phyloP scores from a whole-genome alignment of 2,797 vertebrate species.

The Enteromius radiatus region DNA sequence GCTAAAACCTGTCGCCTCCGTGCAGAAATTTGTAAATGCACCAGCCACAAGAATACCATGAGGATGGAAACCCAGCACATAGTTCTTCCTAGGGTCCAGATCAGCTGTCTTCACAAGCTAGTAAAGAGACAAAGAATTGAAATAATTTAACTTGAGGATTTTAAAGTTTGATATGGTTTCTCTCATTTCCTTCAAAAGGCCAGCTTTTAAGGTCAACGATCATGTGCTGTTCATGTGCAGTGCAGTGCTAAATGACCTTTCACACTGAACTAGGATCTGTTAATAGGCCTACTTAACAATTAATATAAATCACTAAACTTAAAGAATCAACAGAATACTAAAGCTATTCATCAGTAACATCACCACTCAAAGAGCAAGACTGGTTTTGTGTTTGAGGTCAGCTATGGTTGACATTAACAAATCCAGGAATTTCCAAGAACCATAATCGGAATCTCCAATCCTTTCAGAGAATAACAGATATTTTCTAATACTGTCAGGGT shows the following conservation, averaged over 20 bases:
- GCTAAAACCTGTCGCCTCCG: conserved; percentile 81
- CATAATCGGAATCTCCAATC: background rate
- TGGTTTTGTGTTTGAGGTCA: background rate
- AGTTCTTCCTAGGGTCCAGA: conserved; percentile 87
- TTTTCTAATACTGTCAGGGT: background rate
- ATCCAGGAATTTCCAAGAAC: background rate
- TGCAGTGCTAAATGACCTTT: conserved; percentile 13
- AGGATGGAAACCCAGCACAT: conserved; percentile 90
- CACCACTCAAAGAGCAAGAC: background rate
- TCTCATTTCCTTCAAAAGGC: background rate
- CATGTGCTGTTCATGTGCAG: conserved; percentile 33
- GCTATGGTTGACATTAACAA: background rate
- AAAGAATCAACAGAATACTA: background rate
- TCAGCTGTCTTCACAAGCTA: conserved; percentile 91
- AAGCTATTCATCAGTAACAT: background rate
- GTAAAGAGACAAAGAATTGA: background rate
- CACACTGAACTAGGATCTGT: conserved; percentile 19
- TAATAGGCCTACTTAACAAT: background rate
- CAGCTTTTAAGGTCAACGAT: conserved; percentile 14
- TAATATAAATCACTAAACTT: background rate
- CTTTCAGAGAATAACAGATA: background rate
- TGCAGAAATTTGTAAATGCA: conserved; percentile 90
- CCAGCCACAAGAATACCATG: conserved; percentile 89
- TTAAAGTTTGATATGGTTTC: background rate
- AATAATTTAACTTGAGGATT: background rate